Evolutionary conservation across 1,140 invertebrate genomes (phyloP).

Genomic region (Venturia canescens): DNA sequence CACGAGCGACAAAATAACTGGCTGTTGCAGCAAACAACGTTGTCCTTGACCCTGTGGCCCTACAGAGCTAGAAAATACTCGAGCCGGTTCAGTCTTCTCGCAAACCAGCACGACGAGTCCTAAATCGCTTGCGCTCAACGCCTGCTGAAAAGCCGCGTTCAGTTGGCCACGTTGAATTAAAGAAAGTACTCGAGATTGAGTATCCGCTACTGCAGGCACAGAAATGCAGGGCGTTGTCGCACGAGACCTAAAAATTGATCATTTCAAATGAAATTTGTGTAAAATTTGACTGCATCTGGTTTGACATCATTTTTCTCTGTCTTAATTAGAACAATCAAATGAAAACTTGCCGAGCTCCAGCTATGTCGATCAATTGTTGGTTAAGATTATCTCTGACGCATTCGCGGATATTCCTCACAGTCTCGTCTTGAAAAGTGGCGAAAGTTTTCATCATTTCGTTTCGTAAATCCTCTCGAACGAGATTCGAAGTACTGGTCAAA

Average conservation of each 20-base stretch:
- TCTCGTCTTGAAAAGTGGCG: slow-evolving; percentile 67
- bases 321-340: not conserved
- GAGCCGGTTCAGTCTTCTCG: slow-evolving; percentile 85
- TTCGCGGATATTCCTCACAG: slow-evolving; percentile 68
- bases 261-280: not conserved
- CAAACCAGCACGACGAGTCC: slow-evolving; percentile 90
- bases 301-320: not conserved
- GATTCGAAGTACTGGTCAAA: slow-evolving; percentile 42
- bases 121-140: slow-evolving; percentile 90
- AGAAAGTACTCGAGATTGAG: slow-evolving; percentile 84
- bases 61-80: slow-evolving; percentile 87
- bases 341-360: slow-evolving; percentile 66
- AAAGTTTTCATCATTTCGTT: slow-evolving; percentile 67
- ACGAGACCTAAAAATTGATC: slow-evolving; percentile 76
- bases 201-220: slow-evolving; percentile 67
- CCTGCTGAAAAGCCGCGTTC: slow-evolving; percentile 93
- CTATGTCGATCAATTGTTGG: slow-evolving; percentile 72
- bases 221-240: slow-evolving; percentile 74
- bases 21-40: slow-evolving; percentile 81
- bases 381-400: slow-evolving; percentile 71
- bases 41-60: slow-evolving; percentile 61
- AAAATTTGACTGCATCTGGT: not conserved
- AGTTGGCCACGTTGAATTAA: slow-evolving; percentile 86
- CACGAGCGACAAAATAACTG: slow-evolving; percentile 92
- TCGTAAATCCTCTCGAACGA: slow-evolving; percentile 71